Evolutionary conservation across 2,888 invertebrate species (phyloP).

Genomic region (Sphecodes monilicornis): DNA sequence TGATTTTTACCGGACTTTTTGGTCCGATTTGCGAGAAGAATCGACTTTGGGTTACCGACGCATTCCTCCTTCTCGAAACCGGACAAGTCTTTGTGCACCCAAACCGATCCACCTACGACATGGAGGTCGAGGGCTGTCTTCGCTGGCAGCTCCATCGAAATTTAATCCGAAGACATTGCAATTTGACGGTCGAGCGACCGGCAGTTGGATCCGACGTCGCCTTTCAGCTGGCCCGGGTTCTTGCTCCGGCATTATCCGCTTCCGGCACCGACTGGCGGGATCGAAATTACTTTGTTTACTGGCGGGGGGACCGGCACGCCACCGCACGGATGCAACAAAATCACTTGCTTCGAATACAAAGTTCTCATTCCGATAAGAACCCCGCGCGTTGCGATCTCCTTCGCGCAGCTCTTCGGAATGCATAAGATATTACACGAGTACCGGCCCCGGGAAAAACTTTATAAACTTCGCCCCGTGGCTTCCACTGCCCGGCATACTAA

Average conservation of each 20-base stretch:
- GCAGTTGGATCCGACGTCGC: constrained; percentile 17
- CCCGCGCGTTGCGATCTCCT: background rate
- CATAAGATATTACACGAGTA: background rate
- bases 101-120: background rate
- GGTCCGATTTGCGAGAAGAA: background rate
- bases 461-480: constrained; percentile 3
- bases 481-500: background rate
- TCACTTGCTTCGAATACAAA: constrained; percentile 13
- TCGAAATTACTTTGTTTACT: constrained; percentile 58
- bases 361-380: background rate
- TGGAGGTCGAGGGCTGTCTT: constrained; percentile 1
- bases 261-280: constrained; percentile 22
- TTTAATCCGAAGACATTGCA: constrained; percentile 68
- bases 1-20: background rate
- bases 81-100: background rate
- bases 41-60: background rate
- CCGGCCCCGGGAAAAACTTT: background rate
- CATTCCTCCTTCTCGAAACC: background rate
- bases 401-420: constrained; percentile 9
- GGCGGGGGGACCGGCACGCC: background rate
- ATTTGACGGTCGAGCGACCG: constrained; percentile 59
- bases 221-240: constrained; percentile 26
- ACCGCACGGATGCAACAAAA: constrained; percentile 12
- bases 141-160: constrained; percentile 53
- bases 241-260: constrained; percentile 27